Evolutionary conservation across 2,113 vertebrate genomes (phyloP), one percentile per base, ranked within the genome.

Genomic region (Cariama cristata): DNA sequence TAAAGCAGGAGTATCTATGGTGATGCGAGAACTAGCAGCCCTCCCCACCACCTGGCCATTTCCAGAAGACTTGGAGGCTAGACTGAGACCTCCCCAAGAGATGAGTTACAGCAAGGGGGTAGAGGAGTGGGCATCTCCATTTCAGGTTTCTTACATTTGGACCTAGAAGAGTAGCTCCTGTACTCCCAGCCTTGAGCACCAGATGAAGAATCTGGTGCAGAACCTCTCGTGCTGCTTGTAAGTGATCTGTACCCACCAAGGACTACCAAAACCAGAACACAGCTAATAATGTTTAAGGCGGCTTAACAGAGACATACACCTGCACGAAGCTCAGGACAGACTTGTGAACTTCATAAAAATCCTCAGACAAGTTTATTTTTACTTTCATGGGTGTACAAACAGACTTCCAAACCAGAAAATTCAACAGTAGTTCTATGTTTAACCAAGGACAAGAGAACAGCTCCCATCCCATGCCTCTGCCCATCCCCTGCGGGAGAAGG

Each of bases 391-490:
- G 87, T 80, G 11, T 32, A 83, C 38, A 79, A 91, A 79, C 59
- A 90, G 35, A 42, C 44, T 60, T 79, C 47, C 44, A 87, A 93
- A 88, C 14, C n/a, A 74, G 28, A 90, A 94, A 71, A 89, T 45
- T 71, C 58, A 87, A 58, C 69, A 82, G 59, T n/a, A 80, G n/a
- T 71, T 93, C 79, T 91, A 72, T 82, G 66, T 87, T 93, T 90
- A 97, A 93, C 66, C 58, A 76, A 90, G 40, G 80, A 77, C 79
- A 96, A 81, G 64, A 33, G 49, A 81, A 93, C 63, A 87, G 50
- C 77, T 90, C 64, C 84, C 73, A 91, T 71, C 84, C 79, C 52
- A 77, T 7, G 3, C 67, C 84, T 86, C 84, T 90, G 82, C 50
- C 85, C 55, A n/a, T 80, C 64, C 55, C 72, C 71, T 55, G 28